These are phyloP conservation scores for Cataglyphis livida DNA, from an alignment of 2,888 invertebrate genomes.

Conservation along the genomic window DNA sequence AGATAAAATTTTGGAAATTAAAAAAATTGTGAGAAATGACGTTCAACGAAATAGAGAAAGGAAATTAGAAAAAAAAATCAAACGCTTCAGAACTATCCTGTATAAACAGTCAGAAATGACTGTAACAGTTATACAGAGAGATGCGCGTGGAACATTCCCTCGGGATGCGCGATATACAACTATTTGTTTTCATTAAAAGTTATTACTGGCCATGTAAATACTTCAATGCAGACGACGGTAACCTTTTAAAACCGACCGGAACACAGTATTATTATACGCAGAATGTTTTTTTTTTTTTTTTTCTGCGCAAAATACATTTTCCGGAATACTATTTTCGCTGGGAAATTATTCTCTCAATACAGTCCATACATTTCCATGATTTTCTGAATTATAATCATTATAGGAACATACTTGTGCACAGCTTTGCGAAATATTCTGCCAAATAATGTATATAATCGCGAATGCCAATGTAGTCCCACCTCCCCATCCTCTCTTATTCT, in stretches of 20 bases:
- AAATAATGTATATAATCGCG: conserved; percentile 35
- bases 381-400: conserved; percentile 42
- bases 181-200: conserved; percentile 75
- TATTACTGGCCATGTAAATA: conserved; percentile 69
- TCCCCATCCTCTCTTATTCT: neutral
- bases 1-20: neutral
- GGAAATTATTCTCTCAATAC: conserved; percentile 43
- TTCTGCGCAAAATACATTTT: conserved; percentile 34
- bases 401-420: conserved; percentile 25
- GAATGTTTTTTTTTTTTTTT: conserved; percentile 56
- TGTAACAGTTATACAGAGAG: conserved; percentile 58
- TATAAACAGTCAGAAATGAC: conserved; percentile 36
- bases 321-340: conserved; percentile 34
- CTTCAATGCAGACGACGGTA: conserved; percentile 63
- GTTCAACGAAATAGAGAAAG: conserved; percentile 3
- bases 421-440: conserved; percentile 24
- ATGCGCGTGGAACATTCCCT: conserved; percentile 46
- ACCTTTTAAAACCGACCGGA: conserved; percentile 64
- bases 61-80: conserved; percentile 1
- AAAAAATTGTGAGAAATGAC: conserved; percentile 4
- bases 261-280: conserved; percentile 58
- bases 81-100: conserved; percentile 18
- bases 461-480: neutral
- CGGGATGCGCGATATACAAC: conserved; percentile 33
- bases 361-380: conserved; percentile 30